These are phyloP conservation scores for Caretta caretta DNA, from an alignment of 2,113 vertebrate genomes.

Conservation along the genomic window DNA sequence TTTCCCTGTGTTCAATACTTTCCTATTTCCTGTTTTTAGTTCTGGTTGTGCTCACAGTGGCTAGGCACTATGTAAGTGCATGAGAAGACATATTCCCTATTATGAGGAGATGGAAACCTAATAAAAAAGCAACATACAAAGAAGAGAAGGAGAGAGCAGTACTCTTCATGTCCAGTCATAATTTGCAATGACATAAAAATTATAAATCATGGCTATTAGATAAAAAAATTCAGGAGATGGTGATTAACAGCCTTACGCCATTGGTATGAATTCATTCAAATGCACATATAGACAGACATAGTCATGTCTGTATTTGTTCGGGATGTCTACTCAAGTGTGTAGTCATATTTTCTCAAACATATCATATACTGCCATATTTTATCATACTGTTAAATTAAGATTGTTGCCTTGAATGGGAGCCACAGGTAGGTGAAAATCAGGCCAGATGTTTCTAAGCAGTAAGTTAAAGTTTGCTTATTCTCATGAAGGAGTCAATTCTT, in stretches of 20 bases:
- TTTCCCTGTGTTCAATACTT: neutral
- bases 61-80: neutral
- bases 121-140: neutral
- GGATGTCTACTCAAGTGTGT: neutral
- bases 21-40: neutral
- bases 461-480: neutral
- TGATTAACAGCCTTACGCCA: neutral
- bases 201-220: neutral
- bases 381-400: neutral
- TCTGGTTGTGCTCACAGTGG: neutral
- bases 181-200: neutral
- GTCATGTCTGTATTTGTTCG: neutral
- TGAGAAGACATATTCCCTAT: fast-evolving
- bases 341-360: neutral
- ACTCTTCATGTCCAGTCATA: neutral
- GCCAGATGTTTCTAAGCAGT: neutral
- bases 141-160: neutral
- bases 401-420: neutral
- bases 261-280: neutral
- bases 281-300: neutral
- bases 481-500: neutral
- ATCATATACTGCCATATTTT: fast-evolving
- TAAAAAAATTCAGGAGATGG: neutral
- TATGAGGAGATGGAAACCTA: neutral
- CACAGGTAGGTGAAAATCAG: neutral